phyloP scores from a whole-genome alignment of 2,113 vertebrate species.

The Passerina amoena region DNA sequence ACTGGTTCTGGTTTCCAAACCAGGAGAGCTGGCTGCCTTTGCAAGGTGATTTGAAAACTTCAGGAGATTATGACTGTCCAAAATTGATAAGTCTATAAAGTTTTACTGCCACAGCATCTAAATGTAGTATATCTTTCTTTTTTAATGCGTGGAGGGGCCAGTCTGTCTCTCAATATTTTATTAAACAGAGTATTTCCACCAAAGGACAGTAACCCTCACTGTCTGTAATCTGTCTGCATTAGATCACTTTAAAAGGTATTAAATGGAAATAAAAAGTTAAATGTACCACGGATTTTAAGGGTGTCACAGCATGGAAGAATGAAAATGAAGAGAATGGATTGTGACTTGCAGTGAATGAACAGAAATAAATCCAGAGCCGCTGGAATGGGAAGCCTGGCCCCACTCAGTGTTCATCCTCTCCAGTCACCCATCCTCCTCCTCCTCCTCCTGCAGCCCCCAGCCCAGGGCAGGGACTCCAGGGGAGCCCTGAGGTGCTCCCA shows the following conservation, averaged over 20 bases:
- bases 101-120: not conserved
- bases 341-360: constrained; percentile 13
- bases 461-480: not conserved
- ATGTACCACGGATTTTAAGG: constrained; percentile 54
- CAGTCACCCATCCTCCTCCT: not conserved
- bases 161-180: not conserved
- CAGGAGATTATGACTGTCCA: not conserved
- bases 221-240: constrained; percentile 51
- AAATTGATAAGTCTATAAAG: not conserved
- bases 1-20: not conserved
- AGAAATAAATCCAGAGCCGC: constrained; percentile 27
- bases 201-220: constrained; percentile 3
- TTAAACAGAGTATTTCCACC: not conserved
- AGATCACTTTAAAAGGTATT: constrained; percentile 46
- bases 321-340: constrained; percentile 42
- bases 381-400: not conserved
- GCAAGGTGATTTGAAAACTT: not conserved
- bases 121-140: not conserved
- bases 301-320: constrained; percentile 28
- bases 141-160: not conserved
- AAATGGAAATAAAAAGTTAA: constrained; percentile 53
- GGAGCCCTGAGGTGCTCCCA: not conserved
- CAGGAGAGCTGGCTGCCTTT: not conserved
- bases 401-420: not conserved
- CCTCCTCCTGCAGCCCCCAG: not conserved